Base-by-base conservation (phyloP, 2,113 vertebrate genomes). In the Eubucco bourcierii region DNA sequence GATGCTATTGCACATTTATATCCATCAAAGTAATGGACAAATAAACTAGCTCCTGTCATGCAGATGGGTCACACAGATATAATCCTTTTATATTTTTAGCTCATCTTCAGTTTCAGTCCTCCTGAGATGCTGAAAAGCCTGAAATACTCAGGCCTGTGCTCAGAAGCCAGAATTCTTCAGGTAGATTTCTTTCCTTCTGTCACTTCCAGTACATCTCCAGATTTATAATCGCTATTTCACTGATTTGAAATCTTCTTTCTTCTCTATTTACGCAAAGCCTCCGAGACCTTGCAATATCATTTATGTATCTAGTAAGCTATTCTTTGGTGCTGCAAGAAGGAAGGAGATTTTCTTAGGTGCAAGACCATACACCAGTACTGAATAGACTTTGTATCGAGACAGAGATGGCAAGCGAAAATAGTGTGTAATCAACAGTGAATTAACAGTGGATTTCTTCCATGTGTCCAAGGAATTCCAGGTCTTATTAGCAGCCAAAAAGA, bases 31-130 rank as follows among this genome's bases (percentile, higher is more conserved):
- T 85, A 94, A 94, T 41, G 65, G 73, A 78, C 73, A 66, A 41
- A 86, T 52, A 90, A 94, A 96, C 31, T 41, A 74, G 33, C 11
- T 91, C 76, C 53, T 90, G 58, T 74, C 55, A 55, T 55, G 79
- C n/a, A 87, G 56, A 67, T 70, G 79, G 60, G 47, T 64, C 7
- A 8, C 1, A 17, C 12, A 55, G 39, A 64, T 27, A 75, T 5
- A 88, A 72, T 85, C 9, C 28, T 86, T 82, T 52, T 17, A n/a
- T 67, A 82, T 66, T 92, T 93, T 93, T 80, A 68, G 23, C 19
- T 72, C 44, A 53, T 75, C 47, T 67, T 85, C 59, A 47, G 52
- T 71, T 90, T 68, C 56, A 60, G 7, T 67, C 25, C 29, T 92
- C n/a, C n/a, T 68, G 50, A 0, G 3, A 37, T 60, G n/a, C 23